These are phyloP conservation scores for Oceanites oceanicus DNA, from an alignment of 2,113 vertebrate species.

Conservation along the genomic window DNA sequence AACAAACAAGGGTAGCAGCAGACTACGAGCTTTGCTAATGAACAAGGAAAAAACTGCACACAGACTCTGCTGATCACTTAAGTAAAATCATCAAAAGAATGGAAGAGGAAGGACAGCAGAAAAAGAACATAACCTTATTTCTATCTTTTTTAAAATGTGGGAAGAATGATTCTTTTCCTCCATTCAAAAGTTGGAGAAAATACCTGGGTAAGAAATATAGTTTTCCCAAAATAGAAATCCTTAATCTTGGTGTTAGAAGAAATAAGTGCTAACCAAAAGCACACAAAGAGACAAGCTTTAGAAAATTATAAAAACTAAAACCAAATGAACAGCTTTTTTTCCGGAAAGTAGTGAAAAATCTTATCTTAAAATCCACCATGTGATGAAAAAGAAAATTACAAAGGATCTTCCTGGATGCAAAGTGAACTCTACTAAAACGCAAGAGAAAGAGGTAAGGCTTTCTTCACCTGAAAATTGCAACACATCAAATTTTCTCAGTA, in stretches of 20 bases:
- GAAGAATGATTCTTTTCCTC: constrained; percentile 1
- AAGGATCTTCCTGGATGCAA: not conserved
- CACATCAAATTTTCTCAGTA: not conserved
- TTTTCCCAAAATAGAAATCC: not conserved
- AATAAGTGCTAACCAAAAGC: not conserved
- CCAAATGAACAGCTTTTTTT: not conserved
- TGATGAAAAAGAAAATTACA: not conserved
- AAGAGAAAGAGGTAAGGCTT: constrained; percentile 53
- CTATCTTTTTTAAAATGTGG: not conserved
- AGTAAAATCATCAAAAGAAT: not conserved
- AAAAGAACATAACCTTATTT: not conserved
- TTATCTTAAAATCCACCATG: not conserved
- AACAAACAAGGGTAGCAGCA: not conserved
- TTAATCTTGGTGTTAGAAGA: not conserved
- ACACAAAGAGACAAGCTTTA: not conserved
- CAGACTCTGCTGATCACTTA: not conserved
- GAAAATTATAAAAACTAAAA: not conserved
- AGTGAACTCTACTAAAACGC: constrained; percentile 3
- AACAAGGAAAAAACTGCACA: not conserved
- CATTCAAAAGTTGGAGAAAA: not conserved
- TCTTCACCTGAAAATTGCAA: not conserved
- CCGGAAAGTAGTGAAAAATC: not conserved
- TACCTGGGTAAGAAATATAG: not conserved
- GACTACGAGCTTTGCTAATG: not conserved
- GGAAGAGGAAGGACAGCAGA: not conserved